Evolutionary conservation across 2,888 invertebrate species (phyloP), one percentile per base, ranked within the genome.

Genomic region (Clivina fossor): DNA sequence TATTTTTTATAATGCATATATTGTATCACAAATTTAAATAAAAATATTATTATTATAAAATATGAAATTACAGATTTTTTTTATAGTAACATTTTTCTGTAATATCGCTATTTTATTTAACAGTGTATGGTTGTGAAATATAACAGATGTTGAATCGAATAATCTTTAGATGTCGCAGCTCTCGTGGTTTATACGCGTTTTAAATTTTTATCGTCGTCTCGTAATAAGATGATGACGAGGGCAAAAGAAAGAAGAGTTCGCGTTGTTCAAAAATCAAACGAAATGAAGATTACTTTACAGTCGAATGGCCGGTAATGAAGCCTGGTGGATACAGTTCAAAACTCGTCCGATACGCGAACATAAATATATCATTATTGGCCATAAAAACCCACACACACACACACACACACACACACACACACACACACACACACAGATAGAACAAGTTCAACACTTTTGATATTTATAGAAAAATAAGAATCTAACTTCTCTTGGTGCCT

Each of bases 391-490:
- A 30, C 30, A 30, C 30, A 30, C 30, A 3, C 2, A 30, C n/a
- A n/a, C n/a, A n/a, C n/a, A n/a, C n/a, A n/a, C n/a, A n/a, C n/a
- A n/a, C n/a, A n/a, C n/a, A n/a, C n/a, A n/a, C n/a, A n/a, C n/a
- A n/a, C n/a, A n/a, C n/a, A n/a, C n/a, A n/a, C n/a, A n/a, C n/a
- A n/a, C n/a, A n/a, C n/a, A n/a, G n/a, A n/a, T n/a, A n/a, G n/a
- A n/a, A n/a, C n/a, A n/a, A n/a, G n/a, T 2, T 30, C 30, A 13
- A 4, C 11, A 30, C 4, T 30, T 30, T 30, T 30, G 9, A 30
- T 30, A 30, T 30, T 30, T 30, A 30, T 30, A 30, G 30, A 30
- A 30, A 30, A 30, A 30, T 30, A 30, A 30, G 30, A 30, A 30
- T 30, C n/a, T 11, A 30, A 9, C n/a, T 30, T 30, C 30, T n/a